Evolutionary conservation across 2,888 invertebrate species (phyloP).

Genomic region (Iselma pallidipennis): DNA sequence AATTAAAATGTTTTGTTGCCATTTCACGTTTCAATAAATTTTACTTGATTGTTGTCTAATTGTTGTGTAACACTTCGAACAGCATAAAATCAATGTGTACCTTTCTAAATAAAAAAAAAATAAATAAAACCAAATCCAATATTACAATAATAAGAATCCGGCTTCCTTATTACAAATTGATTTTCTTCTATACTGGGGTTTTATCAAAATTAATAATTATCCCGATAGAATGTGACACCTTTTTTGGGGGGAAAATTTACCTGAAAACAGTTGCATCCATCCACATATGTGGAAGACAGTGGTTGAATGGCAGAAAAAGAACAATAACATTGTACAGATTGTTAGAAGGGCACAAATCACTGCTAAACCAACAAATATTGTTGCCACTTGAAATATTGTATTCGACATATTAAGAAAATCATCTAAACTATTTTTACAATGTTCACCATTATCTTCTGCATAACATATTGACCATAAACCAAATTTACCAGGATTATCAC

Average conservation of each 20-base stretch:
- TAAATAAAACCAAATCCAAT: not conserved
- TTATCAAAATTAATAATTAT: not conserved
- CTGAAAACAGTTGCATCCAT: constrained; percentile 94
- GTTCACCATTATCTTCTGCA: constrained; percentile 75
- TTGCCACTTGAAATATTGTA: constrained; percentile 81
- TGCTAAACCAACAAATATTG: constrained; percentile 85
- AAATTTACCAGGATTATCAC: constrained; percentile 87
- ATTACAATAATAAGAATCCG: not conserved
- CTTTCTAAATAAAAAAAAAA: no score
- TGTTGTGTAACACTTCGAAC: not conserved
- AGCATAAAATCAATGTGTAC: not conserved
- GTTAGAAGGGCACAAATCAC: constrained; percentile 84
- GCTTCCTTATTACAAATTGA: no score
- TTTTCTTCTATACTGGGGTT: no score
- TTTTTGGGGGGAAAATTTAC: no score
- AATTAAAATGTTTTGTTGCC: not conserved
- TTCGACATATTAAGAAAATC: constrained; percentile 79
- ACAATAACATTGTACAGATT: constrained; percentile 85
- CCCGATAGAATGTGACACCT: no score
- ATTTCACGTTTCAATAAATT: not conserved
- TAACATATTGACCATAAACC: constrained; percentile 91
- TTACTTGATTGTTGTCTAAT: not conserved
- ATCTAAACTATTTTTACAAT: constrained; percentile 83
- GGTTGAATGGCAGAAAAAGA: constrained; percentile 91
- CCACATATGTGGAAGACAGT: constrained; percentile 93